Evolutionary conservation across 2,113 vertebrate species (phyloP).

Genomic region (Equus przewalskii): DNA sequence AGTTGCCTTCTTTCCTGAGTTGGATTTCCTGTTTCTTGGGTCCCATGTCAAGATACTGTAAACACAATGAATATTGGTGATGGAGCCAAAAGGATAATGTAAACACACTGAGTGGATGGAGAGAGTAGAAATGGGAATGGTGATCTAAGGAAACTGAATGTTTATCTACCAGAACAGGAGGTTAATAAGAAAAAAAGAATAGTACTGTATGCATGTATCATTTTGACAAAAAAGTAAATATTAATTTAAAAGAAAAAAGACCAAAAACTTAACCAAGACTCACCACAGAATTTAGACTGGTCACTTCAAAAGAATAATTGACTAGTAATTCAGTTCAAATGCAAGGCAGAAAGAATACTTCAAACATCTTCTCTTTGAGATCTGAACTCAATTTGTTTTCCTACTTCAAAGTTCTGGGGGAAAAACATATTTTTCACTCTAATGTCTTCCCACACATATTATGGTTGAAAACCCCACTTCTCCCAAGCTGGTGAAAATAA

Average conservation of each 20-base stretch:
- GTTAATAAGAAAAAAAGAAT: neutral
- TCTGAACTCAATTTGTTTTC: neutral
- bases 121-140: neutral
- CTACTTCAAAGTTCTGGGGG: constrained; percentile 16
- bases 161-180: neutral
- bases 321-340: constrained; percentile 48
- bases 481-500: constrained; percentile 25
- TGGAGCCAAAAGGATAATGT: neutral
- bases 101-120: neutral
- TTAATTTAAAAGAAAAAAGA: neutral
- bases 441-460: neutral
- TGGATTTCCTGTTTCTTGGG: neutral
- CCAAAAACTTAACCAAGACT: neutral
- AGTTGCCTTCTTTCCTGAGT: neutral
- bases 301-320: neutral
- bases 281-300: neutral
- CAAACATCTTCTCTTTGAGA: constrained; percentile 27
- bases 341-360: neutral
- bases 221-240: neutral
- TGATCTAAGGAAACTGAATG: neutral
- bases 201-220: neutral
- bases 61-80: neutral
- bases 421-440: constrained; percentile 22
- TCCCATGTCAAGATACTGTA: neutral
- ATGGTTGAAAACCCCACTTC: neutral